Evolutionary conservation across 92 coral and sea anemone genomes (phyloP), one percentile per base, ranked within the genome.

Genomic region (Epizoanthus stellaris): DNA sequence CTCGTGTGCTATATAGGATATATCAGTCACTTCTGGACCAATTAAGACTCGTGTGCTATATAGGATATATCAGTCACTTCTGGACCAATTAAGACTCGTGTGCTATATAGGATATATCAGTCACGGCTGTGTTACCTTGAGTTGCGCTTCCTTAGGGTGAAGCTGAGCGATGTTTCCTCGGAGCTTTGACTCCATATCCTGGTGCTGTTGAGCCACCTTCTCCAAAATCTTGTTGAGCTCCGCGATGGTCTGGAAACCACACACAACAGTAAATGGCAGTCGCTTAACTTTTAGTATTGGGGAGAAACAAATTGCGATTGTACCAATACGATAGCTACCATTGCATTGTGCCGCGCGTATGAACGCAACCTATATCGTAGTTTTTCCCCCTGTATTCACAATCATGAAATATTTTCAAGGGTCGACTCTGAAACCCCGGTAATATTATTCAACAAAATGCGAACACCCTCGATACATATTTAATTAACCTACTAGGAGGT

Each of bases 151-250:
- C 49, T 80, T 94, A 5, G 98, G 98, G 6, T 63, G 86, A 61
- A 94, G 73, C 40, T 89, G 88, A 19, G 82, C 77, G 84, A 94
- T 89, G 73, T 84, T 93, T 42, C 91, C 89, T 36, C 89, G 85
- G 70, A 92, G 89, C 82, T 91, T 92, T 54, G 98, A 88, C 76
- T 94, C 95, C 99, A 96, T 94, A 42, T 96, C 99, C 23, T 84
- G 77, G 73, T 95, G 95, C 65, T 96, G 99, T 64, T 81, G 85
- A 4, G 88, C 85, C 17, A 96, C 94, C 69, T 94, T 96, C 21
- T 91, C 96, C 70, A 96, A 84, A 71, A 96, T 93, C 88, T 91
- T 95, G 80, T 89, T 87, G 63, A 96, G 88, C 92, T 96, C 96
- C 8, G 93, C 25, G 19, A 96, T 89, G 67, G 98, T 94, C 99